Evolutionary conservation across 2,797 vertebrate species (phyloP), one percentile per base, ranked within the genome.

Genomic region (Crypturellus tataupa): DNA sequence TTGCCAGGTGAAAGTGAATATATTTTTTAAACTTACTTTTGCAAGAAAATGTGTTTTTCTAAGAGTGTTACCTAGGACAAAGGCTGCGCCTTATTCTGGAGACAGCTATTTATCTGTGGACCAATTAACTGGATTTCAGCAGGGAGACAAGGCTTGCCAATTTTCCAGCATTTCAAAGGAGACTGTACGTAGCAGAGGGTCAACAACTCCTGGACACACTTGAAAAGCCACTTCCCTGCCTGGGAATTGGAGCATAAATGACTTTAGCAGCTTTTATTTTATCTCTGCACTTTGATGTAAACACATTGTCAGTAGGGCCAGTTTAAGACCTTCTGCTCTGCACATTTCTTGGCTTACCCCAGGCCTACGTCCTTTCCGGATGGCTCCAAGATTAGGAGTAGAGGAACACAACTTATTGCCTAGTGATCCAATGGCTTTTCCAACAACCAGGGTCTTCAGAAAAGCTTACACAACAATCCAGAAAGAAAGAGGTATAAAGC

Each of bases 41-140:
- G 64, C 39, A 80, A 80, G 68, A 49, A 88, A 87, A 70, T 39
- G 35, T 24, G 6, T 21, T 55, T 88, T 93, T 81, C 56, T 73
- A 39, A 19, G 65, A 65, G 72, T 15, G 21, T 33, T 91, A 7
- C 63, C 35, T 70, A 73, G 68, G 78, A 71, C 60, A 91, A 88
- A 90, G 71, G 14, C 37, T 53, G 39, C 67, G 42, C 46, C 73
- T 64, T 40, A 16, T 9, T 55, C 31, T 55, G 51, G 51, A 31
- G 58, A 79, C 67, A 35, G 51, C 20, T 13, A 13, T 33, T 86
- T 46, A 56, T 70, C 59, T 64, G 71, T 84, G 73, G 75, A 77
- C 31, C 68, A 88, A 84, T 81, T 47, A 72, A 71, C 77, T 12
- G 37, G 51, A 51, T 49, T 88, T 90, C 59, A 59, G 49, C 72